Base-by-base conservation (phyloP, 2,113 vertebrate genomes). In the Theropithecus gelada region DNA sequence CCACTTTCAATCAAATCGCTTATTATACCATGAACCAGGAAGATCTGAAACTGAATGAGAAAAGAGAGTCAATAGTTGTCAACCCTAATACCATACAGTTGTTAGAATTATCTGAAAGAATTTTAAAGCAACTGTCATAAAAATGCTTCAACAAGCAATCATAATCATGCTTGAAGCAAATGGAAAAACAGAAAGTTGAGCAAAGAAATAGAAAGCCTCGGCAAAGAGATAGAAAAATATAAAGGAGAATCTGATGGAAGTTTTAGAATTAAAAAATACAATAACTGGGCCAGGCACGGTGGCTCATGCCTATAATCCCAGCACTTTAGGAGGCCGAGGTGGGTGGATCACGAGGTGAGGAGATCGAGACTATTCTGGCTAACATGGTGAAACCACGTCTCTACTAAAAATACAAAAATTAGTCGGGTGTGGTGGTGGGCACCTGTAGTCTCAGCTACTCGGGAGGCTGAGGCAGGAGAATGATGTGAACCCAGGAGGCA, bases 191-290 rank as follows among this genome's bases (percentile, higher is more conserved):
- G 48, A 88, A 88, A 68, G 45, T 20, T 59, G 40, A 61, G 13
- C 16, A 85, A 78, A 59, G 32, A 84, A 88, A 61, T 23, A 86
- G 16, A 76, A 75, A 43, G 50, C 16, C 25, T 82, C 40, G 57
- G 61, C 25, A 88, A 88, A 75, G n/a, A 43, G 5, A 68, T 3
- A 73, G 40, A 38, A 75, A 94, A 80, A 32, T 27, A 75, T 17
- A 35, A 91, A 88, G 57, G n/a, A 55, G 40, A 48, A 72, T 25
- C 43, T 43, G n/a, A n/a, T 43, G 14, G 76, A 90, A 87, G 72
- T 73, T 83, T 94, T 76, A 87, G 55, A 96, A 93, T 35, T 82
- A 88, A 85, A 93, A 96, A 88, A 32, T 50, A 82, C 16, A 43
- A 18, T 68, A 72, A 52, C 66, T 61, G 35, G 18, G 52, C 52